phyloP scores from a whole-genome alignment of 2,113 vertebrate species.

The Isurus oxyrinchus region DNA sequence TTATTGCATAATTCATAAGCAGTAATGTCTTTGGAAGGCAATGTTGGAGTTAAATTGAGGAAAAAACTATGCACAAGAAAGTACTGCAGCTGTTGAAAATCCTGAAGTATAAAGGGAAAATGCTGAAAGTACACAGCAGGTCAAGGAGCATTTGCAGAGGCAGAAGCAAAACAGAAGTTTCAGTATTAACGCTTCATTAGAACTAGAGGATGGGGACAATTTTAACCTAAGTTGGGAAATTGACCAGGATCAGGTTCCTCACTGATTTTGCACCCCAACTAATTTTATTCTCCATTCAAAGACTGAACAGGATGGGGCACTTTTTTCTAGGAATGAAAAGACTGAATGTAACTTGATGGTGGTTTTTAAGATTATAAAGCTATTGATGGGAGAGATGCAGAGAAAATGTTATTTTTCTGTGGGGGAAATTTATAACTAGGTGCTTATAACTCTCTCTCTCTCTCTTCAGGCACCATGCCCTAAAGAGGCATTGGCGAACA shows the following conservation, averaged over 20 bases:
- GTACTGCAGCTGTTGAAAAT: background rate
- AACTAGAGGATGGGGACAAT: background rate
- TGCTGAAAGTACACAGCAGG: background rate
- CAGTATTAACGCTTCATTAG: background rate
- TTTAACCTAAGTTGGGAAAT: background rate
- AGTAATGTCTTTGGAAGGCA: background rate
- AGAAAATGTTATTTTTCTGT: background rate
- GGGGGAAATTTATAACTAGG: background rate
- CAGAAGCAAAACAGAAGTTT: background rate
- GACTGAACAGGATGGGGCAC: background rate
- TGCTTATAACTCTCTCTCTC: too few relatives aligned
- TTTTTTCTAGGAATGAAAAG: background rate
- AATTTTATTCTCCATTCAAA: background rate
- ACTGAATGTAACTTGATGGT: background rate
- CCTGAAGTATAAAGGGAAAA: background rate
- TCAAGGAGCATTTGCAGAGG: background rate
- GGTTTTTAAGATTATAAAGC: background rate
- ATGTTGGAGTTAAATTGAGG: background rate
- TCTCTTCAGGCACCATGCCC: too few relatives aligned
- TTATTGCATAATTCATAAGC: background rate
- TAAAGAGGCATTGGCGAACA: too few relatives aligned
- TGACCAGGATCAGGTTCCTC: background rate
- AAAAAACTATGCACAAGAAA: background rate
- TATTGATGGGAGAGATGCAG: background rate
- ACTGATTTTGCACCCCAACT: background rate